Base-by-base conservation (phyloP, 2,888 invertebrate genomes). In the Sceliomorpha sp. region DNA sequence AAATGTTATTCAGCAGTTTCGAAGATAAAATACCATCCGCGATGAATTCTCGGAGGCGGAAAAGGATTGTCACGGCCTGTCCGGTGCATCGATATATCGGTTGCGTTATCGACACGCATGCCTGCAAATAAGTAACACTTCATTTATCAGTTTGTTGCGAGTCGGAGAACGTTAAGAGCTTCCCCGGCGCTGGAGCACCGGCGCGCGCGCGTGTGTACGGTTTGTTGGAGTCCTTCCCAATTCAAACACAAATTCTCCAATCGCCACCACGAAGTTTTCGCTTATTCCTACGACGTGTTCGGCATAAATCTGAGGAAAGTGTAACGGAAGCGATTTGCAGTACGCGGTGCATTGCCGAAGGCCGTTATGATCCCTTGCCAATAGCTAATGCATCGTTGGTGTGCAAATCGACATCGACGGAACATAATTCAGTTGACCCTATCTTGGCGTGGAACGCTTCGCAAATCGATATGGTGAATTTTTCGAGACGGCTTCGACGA, bases 341-440 rank as follows among this genome's bases (percentile, higher is more conserved):
- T 74, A 66, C 67, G 75, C 78, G 71, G 73, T 73, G 73, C 63
- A 73, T 77, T 73, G 78, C 80, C 75, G 75, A 72, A 69, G 79
- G 79, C 79, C 79, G 79, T 81, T 80, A 81, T 80, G 77, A 81
- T 82, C 76, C 78, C 76, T 76, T 82, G 81, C 82, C 80, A 81
- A 81, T 80, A 75, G 80, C 77, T 80, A 81, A 81, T 82, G 79
- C 76, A 73, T 70, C 77, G 76, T 76, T 80, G 79, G 80, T 76
- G 80, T 78, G 79, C 79, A 80, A 81, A 81, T 81, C 81, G 80
- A 79, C 76, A 70, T 74, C 72, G 78, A 81, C 76, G 71, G 75
- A 70, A 72, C 75, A 77, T 80, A 78, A 81, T 81, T 81, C 77
- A 77, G 78, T 80, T 77, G 77, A 79, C 76, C 77, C 76, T 73